Evolutionary conservation across 2,113 vertebrate species (phyloP).

Genomic region (Austrofundulus limnaeus): DNA sequence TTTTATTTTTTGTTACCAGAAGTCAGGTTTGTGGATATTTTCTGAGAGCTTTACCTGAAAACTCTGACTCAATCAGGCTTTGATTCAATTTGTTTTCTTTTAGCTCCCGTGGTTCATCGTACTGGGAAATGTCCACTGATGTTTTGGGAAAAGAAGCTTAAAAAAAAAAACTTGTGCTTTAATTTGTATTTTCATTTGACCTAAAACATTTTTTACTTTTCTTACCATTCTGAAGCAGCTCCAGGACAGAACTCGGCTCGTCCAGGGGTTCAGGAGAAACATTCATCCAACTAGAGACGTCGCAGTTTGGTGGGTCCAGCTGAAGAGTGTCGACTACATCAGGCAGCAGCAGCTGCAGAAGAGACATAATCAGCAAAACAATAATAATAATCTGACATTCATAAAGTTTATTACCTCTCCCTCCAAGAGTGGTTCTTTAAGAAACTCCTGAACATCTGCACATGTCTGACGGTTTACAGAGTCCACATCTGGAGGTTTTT

Average conservation of each 20-base stretch:
- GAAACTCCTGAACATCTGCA: constrained; percentile 50
- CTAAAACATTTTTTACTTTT: not conserved
- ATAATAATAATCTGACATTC: not conserved
- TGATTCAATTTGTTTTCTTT: not conserved
- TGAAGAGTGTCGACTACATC: constrained; percentile 45
- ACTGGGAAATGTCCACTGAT: constrained; percentile 40
- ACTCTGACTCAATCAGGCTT: constrained; percentile 25
- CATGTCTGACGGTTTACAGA: not conserved
- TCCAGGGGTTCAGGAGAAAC: constrained; percentile 50
- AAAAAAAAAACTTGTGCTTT: not conserved
- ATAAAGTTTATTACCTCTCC: constrained; percentile 57
- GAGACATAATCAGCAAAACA: not conserved
- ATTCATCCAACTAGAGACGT: constrained; percentile 25
- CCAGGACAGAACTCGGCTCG: constrained; percentile 37
- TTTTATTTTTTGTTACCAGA: no score
- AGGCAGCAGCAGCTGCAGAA: constrained; percentile 64
- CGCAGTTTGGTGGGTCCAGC: constrained; percentile 3
- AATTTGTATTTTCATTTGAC: not conserved
- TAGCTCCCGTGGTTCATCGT: constrained; percentile 5
- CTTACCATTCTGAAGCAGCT: constrained; percentile 62
- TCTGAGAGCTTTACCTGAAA: constrained; percentile 42
- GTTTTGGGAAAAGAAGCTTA: constrained; percentile 22
- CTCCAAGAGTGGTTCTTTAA: constrained; percentile 39
- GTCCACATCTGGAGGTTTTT: constrained; percentile 21
- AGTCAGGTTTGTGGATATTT: no score